Evolutionary conservation across 2,888 invertebrate species (phyloP), one percentile per base, ranked within the genome.

Genomic region (Yponomeuta cagnagella): DNA sequence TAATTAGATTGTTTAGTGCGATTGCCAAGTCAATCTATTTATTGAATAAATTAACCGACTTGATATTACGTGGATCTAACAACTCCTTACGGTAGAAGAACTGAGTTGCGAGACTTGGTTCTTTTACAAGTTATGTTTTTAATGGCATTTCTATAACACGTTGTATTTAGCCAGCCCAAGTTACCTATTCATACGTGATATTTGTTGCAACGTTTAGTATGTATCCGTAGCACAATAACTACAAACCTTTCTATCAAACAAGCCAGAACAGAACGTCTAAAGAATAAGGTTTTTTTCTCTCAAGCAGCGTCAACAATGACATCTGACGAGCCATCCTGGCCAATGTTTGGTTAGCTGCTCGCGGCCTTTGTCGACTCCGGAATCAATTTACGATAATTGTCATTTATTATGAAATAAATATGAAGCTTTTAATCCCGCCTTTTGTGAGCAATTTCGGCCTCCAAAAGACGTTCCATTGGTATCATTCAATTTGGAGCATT

Each of bases 261-360:
- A 75, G 72, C 77, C 77, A 74, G 68, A 74, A 75, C 77, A 74
- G 68, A 74, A 75, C 43, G 43, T 75, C 76, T 78, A 76, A 75
- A 76, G 80, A 79, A 80, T 76, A 79, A 80, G 79, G 79, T 82
- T 84, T 84, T 81, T 77, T 76, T 72, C 43, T 70, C 74, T 72
- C 43, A 43, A 43, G 43, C 43, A 75, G 75, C 74, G 76, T 72
- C 77, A 80, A 90, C 89, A 90, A 90, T 88, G 88, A 86, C 87
- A 87, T 73, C 82, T 85, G 79, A 78, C 84, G 90, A 86, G 87
- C 89, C 90, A 89, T 93, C 93, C 82, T 92, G 93, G 93, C 93
- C 93, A 93, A 93, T 94, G 94, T 94, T 94, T 94, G 94, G 94
- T 94, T 94, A 94, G 94, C 93, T 94, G 94, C 93, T 78, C 87